phyloP scores from a whole-genome alignment of 2,888 invertebrate species.

The Dryocosmus kuriphilus region DNA sequence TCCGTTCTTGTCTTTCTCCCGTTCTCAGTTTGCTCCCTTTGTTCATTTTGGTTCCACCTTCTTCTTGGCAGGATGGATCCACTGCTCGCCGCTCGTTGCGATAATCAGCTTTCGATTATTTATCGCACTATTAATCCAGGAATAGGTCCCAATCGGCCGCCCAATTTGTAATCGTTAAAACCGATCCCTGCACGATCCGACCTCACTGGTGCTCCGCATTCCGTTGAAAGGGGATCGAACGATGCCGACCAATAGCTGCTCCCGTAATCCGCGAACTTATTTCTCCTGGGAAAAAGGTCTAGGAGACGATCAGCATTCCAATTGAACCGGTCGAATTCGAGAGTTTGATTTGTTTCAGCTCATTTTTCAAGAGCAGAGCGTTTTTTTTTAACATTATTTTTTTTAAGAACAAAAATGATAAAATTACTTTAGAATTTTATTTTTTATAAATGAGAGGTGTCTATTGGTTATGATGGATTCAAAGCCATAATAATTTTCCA shows the following conservation, averaged over 20 bases:
- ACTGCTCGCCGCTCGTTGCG: constrained; percentile 57
- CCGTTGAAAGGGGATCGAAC: constrained; percentile 51
- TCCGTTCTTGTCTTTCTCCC: constrained; percentile 50
- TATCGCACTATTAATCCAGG: constrained; percentile 74
- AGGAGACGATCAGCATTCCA: constrained; percentile 30
- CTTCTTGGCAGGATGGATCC: constrained; percentile 43
- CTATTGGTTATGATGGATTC: no score
- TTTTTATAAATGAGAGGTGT: no score
- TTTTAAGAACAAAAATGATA: no score
- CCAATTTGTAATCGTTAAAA: constrained; percentile 75
- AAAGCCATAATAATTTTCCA: no score
- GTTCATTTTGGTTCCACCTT: constrained; percentile 48
- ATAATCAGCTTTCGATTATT: constrained; percentile 75
- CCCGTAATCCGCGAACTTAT: constrained; percentile 48
- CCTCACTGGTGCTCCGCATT: constrained; percentile 47
- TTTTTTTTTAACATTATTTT: no score
- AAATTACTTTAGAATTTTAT: no score
- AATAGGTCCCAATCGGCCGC: constrained; percentile 71
- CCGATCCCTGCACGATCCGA: constrained; percentile 37
- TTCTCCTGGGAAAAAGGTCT: constrained; percentile 36
- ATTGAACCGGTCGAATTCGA: neutral
- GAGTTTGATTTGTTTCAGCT: neutral
- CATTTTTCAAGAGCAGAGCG: neutral
- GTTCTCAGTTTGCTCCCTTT: constrained; percentile 49
- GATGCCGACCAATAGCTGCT: constrained; percentile 53